phyloP scores from a whole-genome alignment of 2,888 invertebrate genomes.

The Eristalinus aeneus region DNA sequence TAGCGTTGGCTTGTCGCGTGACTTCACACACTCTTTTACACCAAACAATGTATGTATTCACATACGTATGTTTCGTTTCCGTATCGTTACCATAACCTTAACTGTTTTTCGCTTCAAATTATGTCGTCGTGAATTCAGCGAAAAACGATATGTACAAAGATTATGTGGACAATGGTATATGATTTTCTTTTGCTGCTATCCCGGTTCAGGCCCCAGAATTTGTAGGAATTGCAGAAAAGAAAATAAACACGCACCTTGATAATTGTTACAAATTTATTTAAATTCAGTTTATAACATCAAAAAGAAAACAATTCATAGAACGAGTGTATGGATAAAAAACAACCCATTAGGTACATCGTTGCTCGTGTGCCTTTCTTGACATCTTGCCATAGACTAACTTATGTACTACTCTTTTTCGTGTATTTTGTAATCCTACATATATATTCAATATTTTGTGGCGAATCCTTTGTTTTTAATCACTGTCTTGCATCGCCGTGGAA shows the following conservation, averaged over 20 bases:
- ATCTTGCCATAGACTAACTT: background rate
- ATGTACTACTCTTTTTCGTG: background rate
- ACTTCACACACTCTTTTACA: background rate
- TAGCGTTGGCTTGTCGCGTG: no score
- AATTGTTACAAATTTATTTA: background rate
- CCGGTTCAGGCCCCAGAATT: background rate
- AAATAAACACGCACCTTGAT: conserved; percentile 10
- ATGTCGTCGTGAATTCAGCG: background rate
- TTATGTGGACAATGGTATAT: background rate
- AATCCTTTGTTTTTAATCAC: no score
- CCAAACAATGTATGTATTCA: background rate
- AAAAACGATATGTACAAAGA: background rate
- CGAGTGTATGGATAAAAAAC: background rate
- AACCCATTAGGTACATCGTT: background rate
- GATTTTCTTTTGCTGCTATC: background rate
- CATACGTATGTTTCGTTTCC: background rate
- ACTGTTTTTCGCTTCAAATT: background rate
- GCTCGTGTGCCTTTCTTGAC: background rate
- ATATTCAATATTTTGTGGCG: no score
- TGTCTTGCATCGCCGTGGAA: no score
- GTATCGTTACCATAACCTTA: background rate
- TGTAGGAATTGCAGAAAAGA: conserved; percentile 17
- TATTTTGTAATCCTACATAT: background rate
- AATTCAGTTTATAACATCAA: background rate
- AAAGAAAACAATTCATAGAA: background rate